Evolutionary conservation across 2,888 invertebrate species (phyloP).

Genomic region (Seira ritae): DNA sequence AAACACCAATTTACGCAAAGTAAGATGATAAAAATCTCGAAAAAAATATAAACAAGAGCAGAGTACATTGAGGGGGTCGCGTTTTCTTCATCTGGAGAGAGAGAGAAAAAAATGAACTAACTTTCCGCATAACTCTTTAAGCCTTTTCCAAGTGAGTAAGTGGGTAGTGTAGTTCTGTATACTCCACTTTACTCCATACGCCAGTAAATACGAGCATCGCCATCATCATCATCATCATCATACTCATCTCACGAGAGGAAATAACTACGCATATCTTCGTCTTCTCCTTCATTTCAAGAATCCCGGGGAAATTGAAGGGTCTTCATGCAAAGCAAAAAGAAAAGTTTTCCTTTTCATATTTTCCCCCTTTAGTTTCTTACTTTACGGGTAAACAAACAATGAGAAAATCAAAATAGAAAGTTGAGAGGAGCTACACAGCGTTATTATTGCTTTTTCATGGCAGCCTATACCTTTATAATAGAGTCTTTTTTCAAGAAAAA

Average conservation of each 20-base stretch:
- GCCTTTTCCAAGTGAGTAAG: slow-evolving; percentile 13
- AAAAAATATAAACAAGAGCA: slow-evolving; percentile 12
- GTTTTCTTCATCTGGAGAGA: slow-evolving; percentile 7
- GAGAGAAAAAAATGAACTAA: slow-evolving; percentile 30
- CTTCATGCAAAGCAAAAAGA: background rate
- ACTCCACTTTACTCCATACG: no score
- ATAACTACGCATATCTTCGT: slow-evolving; percentile 2
- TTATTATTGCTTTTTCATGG: slow-evolving; percentile 20
- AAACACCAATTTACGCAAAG: slow-evolving; percentile 40
- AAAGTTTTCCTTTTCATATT: background rate
- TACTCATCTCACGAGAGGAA: background rate
- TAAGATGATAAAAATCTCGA: slow-evolving; percentile 40
- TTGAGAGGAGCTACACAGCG: slow-evolving; percentile 1
- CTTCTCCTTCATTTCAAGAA: background rate
- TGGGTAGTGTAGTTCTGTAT: background rate
- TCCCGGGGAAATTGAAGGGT: background rate
- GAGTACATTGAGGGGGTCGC: background rate
- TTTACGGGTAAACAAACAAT: slow-evolving; percentile 21
- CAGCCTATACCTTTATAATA: background rate
- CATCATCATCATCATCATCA: background rate
- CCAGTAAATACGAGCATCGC: background rate
- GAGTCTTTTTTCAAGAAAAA: slow-evolving; percentile 14
- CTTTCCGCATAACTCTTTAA: slow-evolving; percentile 38
- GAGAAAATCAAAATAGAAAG: slow-evolving; percentile 16
- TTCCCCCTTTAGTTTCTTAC: background rate